A percentile compares a stretch with the other conserved stretches of the same genome.
Conservation (phyloP, 1,140 invertebrate genomes). For the Coelopa frigida region DNA sequence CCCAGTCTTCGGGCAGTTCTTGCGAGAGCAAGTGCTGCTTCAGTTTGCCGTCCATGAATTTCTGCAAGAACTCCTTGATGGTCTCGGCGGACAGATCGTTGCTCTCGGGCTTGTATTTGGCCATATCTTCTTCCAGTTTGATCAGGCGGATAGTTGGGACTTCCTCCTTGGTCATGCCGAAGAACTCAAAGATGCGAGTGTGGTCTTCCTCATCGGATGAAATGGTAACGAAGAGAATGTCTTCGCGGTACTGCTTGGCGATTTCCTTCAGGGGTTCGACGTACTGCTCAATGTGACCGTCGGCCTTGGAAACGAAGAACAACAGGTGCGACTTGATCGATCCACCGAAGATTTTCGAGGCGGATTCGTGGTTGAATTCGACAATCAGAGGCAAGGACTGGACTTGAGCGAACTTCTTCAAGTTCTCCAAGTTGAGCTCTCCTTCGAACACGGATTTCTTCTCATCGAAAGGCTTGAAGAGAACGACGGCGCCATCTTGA, state of each 20-base stretch:
- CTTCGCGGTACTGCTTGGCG: slow-evolving; percentile 83
- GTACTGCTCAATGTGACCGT: slow-evolving; percentile 72
- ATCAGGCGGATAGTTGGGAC: slow-evolving; percentile 90
- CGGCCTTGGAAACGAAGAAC: slow-evolving; percentile 87
- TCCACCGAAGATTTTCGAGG: slow-evolving; percentile 94
- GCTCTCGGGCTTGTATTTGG: slow-evolving; percentile 89
- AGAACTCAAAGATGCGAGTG: slow-evolving; percentile 96
- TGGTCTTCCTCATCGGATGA: slow-evolving; percentile 94
- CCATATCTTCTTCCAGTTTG: slow-evolving; percentile 94
- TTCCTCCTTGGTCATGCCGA: slow-evolving; percentile 91
- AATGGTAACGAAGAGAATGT: slow-evolving; percentile 93
- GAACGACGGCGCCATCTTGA: slow-evolving; percentile 30
- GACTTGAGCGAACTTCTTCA: slow-evolving; percentile 78
- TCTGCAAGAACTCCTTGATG: slow-evolving; percentile 76
- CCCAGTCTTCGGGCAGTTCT: slow-evolving; percentile 95
- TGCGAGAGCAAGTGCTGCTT: slow-evolving; percentile 92
- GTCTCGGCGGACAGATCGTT: slow-evolving; percentile 69
- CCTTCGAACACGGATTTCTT: slow-evolving; percentile 71
- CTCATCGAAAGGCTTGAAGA: slow-evolving; percentile 82
- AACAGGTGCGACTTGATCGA: slow-evolving; percentile 95
- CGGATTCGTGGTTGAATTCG: slow-evolving; percentile 97
- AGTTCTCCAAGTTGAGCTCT: slow-evolving; percentile 56
- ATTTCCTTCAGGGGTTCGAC: slow-evolving; percentile 67
- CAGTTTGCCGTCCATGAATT: slow-evolving; percentile 85
- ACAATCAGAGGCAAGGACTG: slow-evolving; percentile 89